These are phyloP conservation scores for Oryzias celebensis DNA, from an alignment of 2,113 vertebrate species.

Conservation along the genomic window DNA sequence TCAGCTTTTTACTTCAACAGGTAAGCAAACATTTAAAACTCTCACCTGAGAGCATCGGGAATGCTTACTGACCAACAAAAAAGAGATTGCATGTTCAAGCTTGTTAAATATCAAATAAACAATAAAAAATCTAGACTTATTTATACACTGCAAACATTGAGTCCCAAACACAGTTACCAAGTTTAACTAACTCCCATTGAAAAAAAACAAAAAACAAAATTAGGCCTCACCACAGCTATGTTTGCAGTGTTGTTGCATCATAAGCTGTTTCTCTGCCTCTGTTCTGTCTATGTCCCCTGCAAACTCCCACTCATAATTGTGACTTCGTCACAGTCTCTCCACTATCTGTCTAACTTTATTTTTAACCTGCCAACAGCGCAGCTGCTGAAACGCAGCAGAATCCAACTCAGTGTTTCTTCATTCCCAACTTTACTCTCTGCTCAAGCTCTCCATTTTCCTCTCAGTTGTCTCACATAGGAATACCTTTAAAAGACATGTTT, in stretches of 20 bases:
- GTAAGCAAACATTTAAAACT: no score
- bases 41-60: no score
- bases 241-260: constrained; percentile 1
- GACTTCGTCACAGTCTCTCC: background rate
- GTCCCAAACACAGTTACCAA: background rate
- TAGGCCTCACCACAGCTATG: background rate
- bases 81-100: no score
- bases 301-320: background rate
- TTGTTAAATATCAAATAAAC: no score
- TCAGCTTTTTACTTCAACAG: no score
- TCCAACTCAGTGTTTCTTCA: background rate
- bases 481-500: constrained; percentile 18
- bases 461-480: constrained; percentile 25
- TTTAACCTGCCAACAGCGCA: background rate
- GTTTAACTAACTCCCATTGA: background rate
- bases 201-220: background rate
- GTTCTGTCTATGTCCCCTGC: background rate
- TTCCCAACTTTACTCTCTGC: background rate
- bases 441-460: background rate
- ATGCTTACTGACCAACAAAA: no score
- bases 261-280: background rate
- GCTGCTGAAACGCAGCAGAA: background rate
- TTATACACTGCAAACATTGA: background rate
- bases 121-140: background rate
- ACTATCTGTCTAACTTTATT: background rate